Evolutionary conservation across 92 coral and sea anemone genomes (phyloP), one percentile per base, ranked within the genome.

Genomic region (Siderastrea radians): DNA sequence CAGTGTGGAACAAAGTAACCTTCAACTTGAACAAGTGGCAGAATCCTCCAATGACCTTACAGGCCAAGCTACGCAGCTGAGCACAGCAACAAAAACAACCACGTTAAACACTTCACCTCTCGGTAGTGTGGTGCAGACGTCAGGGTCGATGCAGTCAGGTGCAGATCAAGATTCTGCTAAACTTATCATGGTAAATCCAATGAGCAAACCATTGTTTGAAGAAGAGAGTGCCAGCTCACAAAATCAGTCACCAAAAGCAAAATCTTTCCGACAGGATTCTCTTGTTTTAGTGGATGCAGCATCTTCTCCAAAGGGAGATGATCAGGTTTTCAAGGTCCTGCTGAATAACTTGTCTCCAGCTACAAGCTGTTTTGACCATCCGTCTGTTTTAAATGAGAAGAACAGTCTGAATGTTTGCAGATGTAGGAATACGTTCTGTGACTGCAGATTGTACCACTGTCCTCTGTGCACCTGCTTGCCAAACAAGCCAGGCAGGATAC

Each of bases 401-500:
- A 76, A 84, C n/a, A 70, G n/a, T 9, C 58, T 95, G 49, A 82
- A 91, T 60, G 84, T 94, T 47, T 67, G 79, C 49, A 88, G 98
- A 54, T 95, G 98, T 68, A 89, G 88, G 69, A 93, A 95, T 66
- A 95, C 96, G 5, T 96, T 88, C 43, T 95, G 98, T 89, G 98
- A 95, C 84, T 95, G 98, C 53, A 87, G 98, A 71, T 76, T 95
- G 84, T 95, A 95, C 74, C 98, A 95, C 57, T 95, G 98, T 59
- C 98, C 98, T 7, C 89, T 95, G 68, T 95, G 98, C 63, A 93
- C 96, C 14, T 95, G 98, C 52, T 74, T 95, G 59, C 98, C 98
- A 5, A 95, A 95, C 89, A 95, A 95, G 74, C 98, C 98, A 19
- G 98, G 98, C 16, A 89, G 98, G 72, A 95, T 95, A 47, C 82